Conservation (phyloP, 1,140 invertebrate species). For the Macrostomum lignano region DNA sequence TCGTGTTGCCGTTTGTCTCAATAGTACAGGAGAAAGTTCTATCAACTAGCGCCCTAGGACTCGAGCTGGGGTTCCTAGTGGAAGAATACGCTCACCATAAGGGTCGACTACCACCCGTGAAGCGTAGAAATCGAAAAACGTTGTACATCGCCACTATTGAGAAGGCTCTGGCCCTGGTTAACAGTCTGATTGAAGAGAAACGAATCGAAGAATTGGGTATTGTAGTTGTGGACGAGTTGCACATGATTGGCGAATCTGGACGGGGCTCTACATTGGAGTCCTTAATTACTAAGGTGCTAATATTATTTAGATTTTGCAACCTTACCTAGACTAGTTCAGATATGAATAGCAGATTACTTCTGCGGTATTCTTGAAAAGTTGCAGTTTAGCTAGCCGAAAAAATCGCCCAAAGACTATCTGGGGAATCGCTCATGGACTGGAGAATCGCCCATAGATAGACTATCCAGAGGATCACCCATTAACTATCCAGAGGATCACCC, state of each 20-base stretch:
- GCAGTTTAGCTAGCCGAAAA: too few relatives aligned
- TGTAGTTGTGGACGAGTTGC: constrained; percentile 60
- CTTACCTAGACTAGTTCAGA: too few relatives aligned
- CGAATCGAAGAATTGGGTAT: constrained; percentile 44
- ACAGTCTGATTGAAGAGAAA: constrained; percentile 48
- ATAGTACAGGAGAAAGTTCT: constrained; percentile 91
- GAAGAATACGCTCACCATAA: constrained; percentile 77
- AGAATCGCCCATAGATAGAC: too few relatives aligned
- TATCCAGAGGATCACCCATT: too few relatives aligned
- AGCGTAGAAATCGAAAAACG: constrained; percentile 38
- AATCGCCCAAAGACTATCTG: too few relatives aligned
- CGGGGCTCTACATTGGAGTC: constrained; percentile 76
- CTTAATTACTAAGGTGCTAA: constrained; percentile 67
- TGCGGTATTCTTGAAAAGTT: too few relatives aligned
- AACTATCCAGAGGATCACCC: too few relatives aligned
- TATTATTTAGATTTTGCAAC: too few relatives aligned
- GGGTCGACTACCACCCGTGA: constrained; percentile 51
- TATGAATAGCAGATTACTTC: too few relatives aligned
- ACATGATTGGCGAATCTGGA: constrained; percentile 52
- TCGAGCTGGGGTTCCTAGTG: constrained; percentile 51
- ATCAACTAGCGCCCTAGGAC: too few relatives aligned
- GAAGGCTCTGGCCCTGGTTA: constrained; percentile 55
- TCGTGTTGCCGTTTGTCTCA: constrained; percentile 69
- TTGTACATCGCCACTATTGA: constrained; percentile 76
- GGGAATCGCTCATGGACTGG: too few relatives aligned